Percentiles rank a stretch among this genome's conserved stretches.
Evolutionary conservation across 2,888 invertebrate species (phyloP).

Genomic region (Disparrhopalites patrizii): DNA sequence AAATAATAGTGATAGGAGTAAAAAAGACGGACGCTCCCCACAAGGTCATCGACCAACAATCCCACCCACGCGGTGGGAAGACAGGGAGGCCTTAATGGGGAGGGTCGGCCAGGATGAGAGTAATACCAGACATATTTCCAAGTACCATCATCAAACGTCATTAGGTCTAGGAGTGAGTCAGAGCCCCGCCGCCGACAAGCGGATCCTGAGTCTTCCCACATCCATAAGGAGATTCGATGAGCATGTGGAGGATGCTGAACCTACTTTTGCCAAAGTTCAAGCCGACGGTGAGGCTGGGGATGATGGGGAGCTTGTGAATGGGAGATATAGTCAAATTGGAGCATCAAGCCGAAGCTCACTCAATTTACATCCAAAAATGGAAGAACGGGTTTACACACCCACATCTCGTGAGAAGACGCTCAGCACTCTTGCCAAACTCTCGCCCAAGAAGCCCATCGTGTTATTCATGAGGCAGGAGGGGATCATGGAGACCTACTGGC

Average conservation of each 20-base stretch:
- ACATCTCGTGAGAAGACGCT: slow-evolving; percentile 34
- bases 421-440: slow-evolving; percentile 43
- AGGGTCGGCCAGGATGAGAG: too few species aligned
- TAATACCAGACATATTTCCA: too few species aligned
- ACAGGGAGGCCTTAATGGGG: too few species aligned
- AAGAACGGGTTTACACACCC: background rate
- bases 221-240: slow-evolving; percentile 1
- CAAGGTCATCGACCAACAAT: too few species aligned
- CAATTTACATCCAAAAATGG: background rate
- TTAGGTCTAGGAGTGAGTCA: too few species aligned
- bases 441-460: slow-evolving; percentile 46
- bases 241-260: background rate
- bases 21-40: too few species aligned
- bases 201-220: background rate
- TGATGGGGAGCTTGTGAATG: background rate
- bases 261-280: background rate
- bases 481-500: slow-evolving; percentile 32
- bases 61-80: too few species aligned
- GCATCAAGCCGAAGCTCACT: background rate
- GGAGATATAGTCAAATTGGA: background rate
- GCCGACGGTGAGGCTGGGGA: background rate
- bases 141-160: too few species aligned
- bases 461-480: slow-evolving; percentile 47
- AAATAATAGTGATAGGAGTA: too few species aligned
- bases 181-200: too few species aligned